Evolutionary conservation across 2,888 invertebrate genomes (phyloP), one percentile per base, ranked within the genome.

Genomic region (Acanthopleura granulata): DNA sequence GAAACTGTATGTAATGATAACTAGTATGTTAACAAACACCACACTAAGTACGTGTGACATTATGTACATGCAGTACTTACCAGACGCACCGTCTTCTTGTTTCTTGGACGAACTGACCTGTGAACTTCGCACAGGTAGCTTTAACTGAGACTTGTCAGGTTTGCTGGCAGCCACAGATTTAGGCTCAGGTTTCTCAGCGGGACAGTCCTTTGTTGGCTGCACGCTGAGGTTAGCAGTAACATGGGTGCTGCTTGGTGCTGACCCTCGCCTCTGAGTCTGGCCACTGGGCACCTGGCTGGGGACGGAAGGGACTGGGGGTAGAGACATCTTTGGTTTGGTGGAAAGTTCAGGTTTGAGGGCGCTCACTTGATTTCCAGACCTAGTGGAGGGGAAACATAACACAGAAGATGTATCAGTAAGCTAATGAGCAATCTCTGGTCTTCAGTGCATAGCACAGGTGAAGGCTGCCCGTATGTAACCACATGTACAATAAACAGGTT

Each of bases 241-340:
- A 22, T 57, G 57, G 57, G 57, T 57, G 12, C 4, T 27, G 66
- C 22, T 27, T 66, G 66, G 66, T 22, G 66, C 29, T 6, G 29
- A 22, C 6, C 22, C 18, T 66, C 66, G 22, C 25, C 66, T 66
- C 29, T 62, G 62, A n/a, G n/a, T n/a, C n/a, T 18, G 57, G 3
- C 57, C 40, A 40, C 9, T 40, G 40, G 40, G 40, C 40, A 40
- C 40, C 40, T 40, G 40, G 25, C 22, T 66, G 66, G 29, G 22
- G 18, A 12, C 22, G 1, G 25, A 3, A 66, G 66, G 66, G 14
- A 66, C 29, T 66, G 66, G 6, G 22, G 66, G 66, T 25, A 66
- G 66, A 27, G 66, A 66, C 66, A 66, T 66, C 66, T 66, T 66
- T 66, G 66, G 66, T 66, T 66, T 66, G 22, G 66, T 6, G 29